Conservation (phyloP, 92 coral and sea anemone genomes). For the Umimayanthus kanabou region DNA sequence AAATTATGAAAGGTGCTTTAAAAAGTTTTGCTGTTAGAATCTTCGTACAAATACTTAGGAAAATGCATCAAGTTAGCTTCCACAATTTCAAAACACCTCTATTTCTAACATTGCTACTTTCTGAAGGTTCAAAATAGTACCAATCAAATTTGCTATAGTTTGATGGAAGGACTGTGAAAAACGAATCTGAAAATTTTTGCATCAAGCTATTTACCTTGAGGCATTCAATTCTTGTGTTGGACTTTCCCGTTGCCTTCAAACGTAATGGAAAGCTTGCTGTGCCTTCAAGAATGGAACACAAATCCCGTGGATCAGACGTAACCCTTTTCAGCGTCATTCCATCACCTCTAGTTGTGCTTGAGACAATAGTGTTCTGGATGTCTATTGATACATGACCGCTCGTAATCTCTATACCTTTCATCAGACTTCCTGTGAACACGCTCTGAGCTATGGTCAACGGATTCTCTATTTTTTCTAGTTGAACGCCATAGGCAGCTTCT, state of each 20-base stretch:
- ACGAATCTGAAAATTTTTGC: too few species aligned
- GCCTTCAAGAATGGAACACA: neutral
- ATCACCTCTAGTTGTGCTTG: neutral
- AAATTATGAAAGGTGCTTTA: too few species aligned
- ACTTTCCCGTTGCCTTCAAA: neutral
- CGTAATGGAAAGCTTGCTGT: neutral
- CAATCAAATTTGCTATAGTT: too few species aligned
- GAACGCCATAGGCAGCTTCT: constrained; percentile 48
- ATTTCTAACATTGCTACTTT: too few species aligned
- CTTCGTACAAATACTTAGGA: too few species aligned
- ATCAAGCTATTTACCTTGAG: neutral
- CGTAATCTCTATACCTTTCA: constrained; percentile 55
- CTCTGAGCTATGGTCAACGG: constrained; percentile 53
- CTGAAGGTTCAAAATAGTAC: too few species aligned
- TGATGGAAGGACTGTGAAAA: too few species aligned
- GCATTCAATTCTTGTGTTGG: neutral
- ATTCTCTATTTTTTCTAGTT: constrained; percentile 11
- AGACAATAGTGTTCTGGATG: constrained; percentile 47
- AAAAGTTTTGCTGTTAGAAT: too few species aligned
- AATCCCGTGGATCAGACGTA: neutral
- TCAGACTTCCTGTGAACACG: constrained; percentile 38
- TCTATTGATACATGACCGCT: constrained; percentile 15
- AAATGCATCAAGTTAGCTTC: too few species aligned
- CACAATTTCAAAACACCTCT: too few species aligned
- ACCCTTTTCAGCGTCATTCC: neutral